Conservation (phyloP, 2,888 invertebrate genomes). For the Clusia tigrina region DNA sequence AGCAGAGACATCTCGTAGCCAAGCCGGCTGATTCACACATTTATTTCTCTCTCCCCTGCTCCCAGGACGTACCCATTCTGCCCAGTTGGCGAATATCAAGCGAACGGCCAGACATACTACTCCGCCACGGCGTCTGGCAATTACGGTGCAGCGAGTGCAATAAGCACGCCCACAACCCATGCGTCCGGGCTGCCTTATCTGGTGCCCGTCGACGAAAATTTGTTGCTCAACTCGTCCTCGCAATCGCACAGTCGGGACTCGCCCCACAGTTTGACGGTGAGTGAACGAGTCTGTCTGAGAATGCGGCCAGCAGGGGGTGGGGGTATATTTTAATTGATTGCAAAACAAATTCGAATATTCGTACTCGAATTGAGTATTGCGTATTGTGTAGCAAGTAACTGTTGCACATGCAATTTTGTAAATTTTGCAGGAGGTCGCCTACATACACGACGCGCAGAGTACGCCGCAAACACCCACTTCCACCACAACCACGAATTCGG, state of each 20-base stretch:
- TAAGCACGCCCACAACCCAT: conserved; percentile 61
- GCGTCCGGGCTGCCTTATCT: conserved; percentile 69
- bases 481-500: conserved; percentile 70
- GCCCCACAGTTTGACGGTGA: conserved; percentile 76
- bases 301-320: not conserved
- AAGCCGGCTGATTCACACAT: not conserved
- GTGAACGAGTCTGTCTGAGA: conserved; percentile 41
- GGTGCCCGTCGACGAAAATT: conserved; percentile 75
- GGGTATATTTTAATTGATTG: not conserved
- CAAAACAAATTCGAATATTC: conserved; percentile 10
- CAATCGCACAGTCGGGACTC: conserved; percentile 69
- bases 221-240: conserved; percentile 68
- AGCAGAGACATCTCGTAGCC: not conserved
- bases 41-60: not conserved
- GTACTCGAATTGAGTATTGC: not conserved
- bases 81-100: conserved; percentile 72
- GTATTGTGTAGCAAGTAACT: too few relatives aligned
- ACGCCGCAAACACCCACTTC: conserved; percentile 67
- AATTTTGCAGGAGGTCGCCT: conserved; percentile 63
- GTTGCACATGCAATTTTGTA: too few relatives aligned
- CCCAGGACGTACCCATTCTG: conserved; percentile 79
- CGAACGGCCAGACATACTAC: conserved; percentile 71
- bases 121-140: conserved; percentile 67
- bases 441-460: conserved; percentile 62
- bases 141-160: conserved; percentile 66